Conservation (phyloP, 2,888 invertebrate genomes). For the Rotaria magnacalcarata region DNA sequence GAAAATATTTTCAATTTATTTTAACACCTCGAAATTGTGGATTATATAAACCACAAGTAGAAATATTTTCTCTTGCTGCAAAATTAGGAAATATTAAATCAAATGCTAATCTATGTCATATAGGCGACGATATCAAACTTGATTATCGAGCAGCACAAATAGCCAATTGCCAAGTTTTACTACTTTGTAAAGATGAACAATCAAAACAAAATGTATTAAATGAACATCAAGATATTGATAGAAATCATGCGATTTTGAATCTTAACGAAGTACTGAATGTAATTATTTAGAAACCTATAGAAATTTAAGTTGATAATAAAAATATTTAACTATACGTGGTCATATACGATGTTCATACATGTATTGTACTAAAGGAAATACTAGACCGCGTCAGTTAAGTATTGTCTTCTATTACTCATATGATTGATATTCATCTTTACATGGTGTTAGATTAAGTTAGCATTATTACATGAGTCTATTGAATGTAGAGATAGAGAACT, state of each 20-base stretch:
- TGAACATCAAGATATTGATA: conserved; percentile 3
- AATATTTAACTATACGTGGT: no score
- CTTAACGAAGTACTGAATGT: background rate
- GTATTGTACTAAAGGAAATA: no score
- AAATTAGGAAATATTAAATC: conserved; percentile 61
- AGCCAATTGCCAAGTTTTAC: conserved; percentile 50
- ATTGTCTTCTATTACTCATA: no score
- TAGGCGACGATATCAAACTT: conserved; percentile 72
- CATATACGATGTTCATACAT: no score
- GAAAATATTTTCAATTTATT: conserved; percentile 73
- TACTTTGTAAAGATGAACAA: background rate
- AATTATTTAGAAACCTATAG: background rate
- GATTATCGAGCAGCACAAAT: conserved; percentile 74
- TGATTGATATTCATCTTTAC: no score
- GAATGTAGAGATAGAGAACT: no score
- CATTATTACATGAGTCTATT: no score
- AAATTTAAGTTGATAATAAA: background rate
- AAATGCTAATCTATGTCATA: conserved; percentile 69
- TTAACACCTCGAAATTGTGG: conserved; percentile 73
- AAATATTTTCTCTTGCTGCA: conserved; percentile 70
- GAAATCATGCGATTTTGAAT: background rate
- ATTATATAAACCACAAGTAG: conserved; percentile 70
- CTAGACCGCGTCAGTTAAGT: no score
- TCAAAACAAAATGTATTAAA: background rate
- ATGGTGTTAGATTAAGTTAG: no score